phyloP scores from a whole-genome alignment of 1,140 invertebrate species.

The Euwallacea fornicatus region DNA sequence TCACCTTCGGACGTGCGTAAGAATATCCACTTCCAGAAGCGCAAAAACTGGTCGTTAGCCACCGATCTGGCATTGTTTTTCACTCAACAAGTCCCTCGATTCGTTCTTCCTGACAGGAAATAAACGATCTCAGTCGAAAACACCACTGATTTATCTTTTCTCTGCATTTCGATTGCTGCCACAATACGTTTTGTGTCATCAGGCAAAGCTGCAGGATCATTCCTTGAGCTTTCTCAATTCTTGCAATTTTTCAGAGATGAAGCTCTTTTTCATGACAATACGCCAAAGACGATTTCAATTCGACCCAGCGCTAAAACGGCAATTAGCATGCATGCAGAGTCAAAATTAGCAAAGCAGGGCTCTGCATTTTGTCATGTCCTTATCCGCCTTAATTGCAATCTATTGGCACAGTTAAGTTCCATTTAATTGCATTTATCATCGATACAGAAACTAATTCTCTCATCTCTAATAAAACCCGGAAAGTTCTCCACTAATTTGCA shows the following conservation, averaged over 20 bases:
- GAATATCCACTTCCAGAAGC: slow-evolving; percentile 2
- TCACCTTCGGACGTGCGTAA: not conserved
- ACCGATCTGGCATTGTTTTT: slow-evolving; percentile 29
- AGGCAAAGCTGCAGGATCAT: slow-evolving; percentile 6
- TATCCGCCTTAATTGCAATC: too few species aligned
- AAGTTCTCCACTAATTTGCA: too few species aligned
- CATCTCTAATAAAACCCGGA: too few species aligned
- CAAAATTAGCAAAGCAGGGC: too few species aligned
- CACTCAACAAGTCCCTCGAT: slow-evolving; percentile 32
- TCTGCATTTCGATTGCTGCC: slow-evolving; percentile 20
- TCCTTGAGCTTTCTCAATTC: slow-evolving; percentile 3
- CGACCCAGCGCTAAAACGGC: too few species aligned
- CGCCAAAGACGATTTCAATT: too few species aligned
- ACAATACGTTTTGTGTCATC: slow-evolving; percentile 30
- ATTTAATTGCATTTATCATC: too few species aligned
- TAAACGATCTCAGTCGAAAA: slow-evolving; percentile 24
- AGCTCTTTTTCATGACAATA: too few species aligned
- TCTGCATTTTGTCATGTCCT: too few species aligned
- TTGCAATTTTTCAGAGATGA: not conserved
- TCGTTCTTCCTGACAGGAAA: slow-evolving; percentile 24
- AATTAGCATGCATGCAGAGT: too few species aligned
- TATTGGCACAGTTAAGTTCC: too few species aligned
- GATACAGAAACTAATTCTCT: too few species aligned
- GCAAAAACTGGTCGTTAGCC: slow-evolving; percentile 28
- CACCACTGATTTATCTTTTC: slow-evolving; percentile 28